Conservation (phyloP, 1,140 invertebrate species). For the Leptinotarsa texana region DNA sequence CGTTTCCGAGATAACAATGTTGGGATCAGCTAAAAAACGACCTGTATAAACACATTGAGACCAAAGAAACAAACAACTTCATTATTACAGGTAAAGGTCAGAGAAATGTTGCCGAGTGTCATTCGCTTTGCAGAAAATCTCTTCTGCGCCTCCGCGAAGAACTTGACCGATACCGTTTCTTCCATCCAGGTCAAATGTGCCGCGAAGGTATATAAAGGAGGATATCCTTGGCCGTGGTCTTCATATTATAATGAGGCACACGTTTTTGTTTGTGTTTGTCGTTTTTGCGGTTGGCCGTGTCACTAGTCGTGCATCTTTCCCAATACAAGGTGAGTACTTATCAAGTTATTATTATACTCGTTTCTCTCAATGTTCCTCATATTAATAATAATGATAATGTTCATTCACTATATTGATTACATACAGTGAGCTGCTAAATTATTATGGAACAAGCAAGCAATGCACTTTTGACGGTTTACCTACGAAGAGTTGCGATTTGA, state of each 20-base stretch:
- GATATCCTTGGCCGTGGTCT: conserved; percentile 8
- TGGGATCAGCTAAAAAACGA: too few species aligned
- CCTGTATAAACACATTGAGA: not conserved
- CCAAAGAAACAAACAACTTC: too few species aligned
- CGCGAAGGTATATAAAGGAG: conserved; percentile 27
- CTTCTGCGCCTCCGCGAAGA: conserved; percentile 19
- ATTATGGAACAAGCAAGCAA: not conserved
- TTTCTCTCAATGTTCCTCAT: not conserved
- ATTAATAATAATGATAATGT: too few species aligned
- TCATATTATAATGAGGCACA: conserved; percentile 34
- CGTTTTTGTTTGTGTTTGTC: conserved; percentile 23
- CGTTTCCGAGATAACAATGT: too few species aligned
- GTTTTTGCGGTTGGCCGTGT: conserved; percentile 23
- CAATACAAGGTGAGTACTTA: conserved; percentile 8
- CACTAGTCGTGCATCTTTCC: conserved; percentile 6
- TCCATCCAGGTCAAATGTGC: conserved; percentile 32
- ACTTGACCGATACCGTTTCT: conserved; percentile 31
- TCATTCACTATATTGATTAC: not conserved
- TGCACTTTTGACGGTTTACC: not conserved
- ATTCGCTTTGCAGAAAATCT: not conserved
- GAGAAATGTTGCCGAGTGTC: too few species aligned
- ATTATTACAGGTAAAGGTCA: too few species aligned
- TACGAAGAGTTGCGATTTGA: too few species aligned
- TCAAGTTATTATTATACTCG: not conserved
- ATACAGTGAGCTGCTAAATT: not conserved